Percentiles rank a stretch among this genome's conserved stretches.
Evolutionary conservation across 2,888 invertebrate species (phyloP).

Genomic region (Crossocerus cetratus): DNA sequence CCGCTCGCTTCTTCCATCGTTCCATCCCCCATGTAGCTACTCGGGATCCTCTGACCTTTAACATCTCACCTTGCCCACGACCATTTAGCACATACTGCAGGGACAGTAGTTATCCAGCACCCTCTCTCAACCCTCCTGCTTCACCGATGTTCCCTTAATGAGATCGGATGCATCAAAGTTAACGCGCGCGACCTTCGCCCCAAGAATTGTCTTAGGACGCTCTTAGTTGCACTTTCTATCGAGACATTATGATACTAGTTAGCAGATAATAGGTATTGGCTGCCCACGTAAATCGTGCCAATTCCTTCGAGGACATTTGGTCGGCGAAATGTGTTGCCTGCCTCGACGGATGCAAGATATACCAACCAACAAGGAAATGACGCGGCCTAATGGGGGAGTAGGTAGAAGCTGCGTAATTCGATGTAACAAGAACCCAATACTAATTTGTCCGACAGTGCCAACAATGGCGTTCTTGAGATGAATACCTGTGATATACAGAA

Average conservation of each 20-base stretch:
- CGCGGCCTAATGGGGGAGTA: constrained; percentile 36
- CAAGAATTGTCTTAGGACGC: neutral
- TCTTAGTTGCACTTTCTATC: neutral
- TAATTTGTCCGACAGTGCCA: constrained; percentile 60
- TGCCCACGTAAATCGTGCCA: neutral
- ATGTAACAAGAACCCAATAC: constrained; percentile 54
- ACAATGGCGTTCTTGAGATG: constrained; percentile 53
- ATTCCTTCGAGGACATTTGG: constrained; percentile 1
- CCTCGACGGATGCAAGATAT: constrained; percentile 22
- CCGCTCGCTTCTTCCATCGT: constrained; percentile 56
- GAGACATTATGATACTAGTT: neutral
- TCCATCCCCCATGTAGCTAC: constrained; percentile 19
- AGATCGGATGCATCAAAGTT: neutral
- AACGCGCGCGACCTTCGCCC: neutral
- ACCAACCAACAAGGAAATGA: constrained; percentile 26
- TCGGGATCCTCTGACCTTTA: constrained; percentile 57
- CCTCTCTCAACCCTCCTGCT: neutral
- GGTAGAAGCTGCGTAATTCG: neutral
- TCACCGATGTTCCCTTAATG: constrained; percentile 8
- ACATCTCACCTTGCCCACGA: constrained; percentile 58
- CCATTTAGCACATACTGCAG: constrained; percentile 54
- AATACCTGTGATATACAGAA: constrained; percentile 47
- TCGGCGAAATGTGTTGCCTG: neutral
- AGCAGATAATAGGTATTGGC: neutral
- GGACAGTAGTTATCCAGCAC: constrained; percentile 23